Base-by-base conservation (phyloP, 2,888 invertebrate genomes). In the Agriotes lineatus region DNA sequence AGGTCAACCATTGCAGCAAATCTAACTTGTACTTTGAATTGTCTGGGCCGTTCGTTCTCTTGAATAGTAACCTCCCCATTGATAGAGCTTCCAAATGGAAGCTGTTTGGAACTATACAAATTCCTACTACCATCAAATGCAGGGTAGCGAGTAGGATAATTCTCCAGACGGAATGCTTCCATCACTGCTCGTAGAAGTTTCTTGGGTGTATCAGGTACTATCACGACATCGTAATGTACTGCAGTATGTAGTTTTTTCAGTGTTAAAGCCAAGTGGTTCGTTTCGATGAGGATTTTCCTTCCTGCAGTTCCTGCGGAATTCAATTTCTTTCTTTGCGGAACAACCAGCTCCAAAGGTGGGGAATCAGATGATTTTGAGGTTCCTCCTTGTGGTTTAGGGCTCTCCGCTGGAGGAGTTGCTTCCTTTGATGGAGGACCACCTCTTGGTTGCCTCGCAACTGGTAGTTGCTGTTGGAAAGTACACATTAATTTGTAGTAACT, bases 211-310 rank as follows among this genome's bases (percentile, higher is more conserved):
- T 93, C 92, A 0, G 94, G 93, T 0, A 80, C 85, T 33, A 94
- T 87, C 0, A 83, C 86, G 0, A 96, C 92, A 77, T 98, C 97
- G 82, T 98, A 98, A 78, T 98, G 97, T 78, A 87, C 83, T 0
- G 87, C 86, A 0, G 73, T 75, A 4, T 79, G 71, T 3, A 87
- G 83, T 12, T 65, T 59, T 44, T 88, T 85, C n/a, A 79, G 25
- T 22, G 71, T 60, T 72, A 93, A 84, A 16, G 85, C 82, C 56
- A 94, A 82, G 81, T 93, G 92, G 77, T 94, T 94, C 0, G 90
- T 88, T 25, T 57, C 78, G 0, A 89, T 83, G 2, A 56, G 72
- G 18, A 79, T 80, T 30, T 16, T 33, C 3, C 82, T 81, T 0
- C 90, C 87, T n/a, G 5, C 1, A 0, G 77, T 84, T 7, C 86